Percentiles rank a stretch among this genome's conserved stretches.
Evolutionary conservation across 2,797 vertebrate genomes (phyloP).

Genomic region (Anomalospiza imberbis): DNA sequence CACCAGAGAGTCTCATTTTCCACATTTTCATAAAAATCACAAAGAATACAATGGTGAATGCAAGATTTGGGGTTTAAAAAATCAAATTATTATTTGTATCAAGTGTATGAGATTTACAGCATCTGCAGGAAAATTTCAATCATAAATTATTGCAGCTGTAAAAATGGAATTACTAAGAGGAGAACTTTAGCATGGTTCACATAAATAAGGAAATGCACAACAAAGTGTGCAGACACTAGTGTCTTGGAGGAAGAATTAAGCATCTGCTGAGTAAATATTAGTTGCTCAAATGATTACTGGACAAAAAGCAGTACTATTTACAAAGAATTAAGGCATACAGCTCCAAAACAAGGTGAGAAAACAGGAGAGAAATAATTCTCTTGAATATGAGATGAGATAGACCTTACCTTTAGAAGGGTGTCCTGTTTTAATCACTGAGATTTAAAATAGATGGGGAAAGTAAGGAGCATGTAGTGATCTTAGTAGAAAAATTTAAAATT

Average conservation of each 20-base stretch:
- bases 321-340: not conserved
- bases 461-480: not conserved
- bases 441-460: not conserved
- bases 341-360: not conserved
- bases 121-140: not conserved
- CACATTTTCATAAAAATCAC: not conserved
- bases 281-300: not conserved
- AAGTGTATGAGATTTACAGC: not conserved
- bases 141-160: not conserved
- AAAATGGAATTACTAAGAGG: not conserved
- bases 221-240: not conserved
- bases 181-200: not conserved
- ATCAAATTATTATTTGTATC: not conserved
- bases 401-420: not conserved
- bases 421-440: not conserved
- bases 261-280: not conserved
- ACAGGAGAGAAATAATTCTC: not conserved
- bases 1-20: not conserved
- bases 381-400: not conserved
- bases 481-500: not conserved
- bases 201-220: not conserved
- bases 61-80: not conserved
- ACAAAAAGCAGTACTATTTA: not conserved
- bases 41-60: not conserved
- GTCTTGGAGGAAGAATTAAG: not conserved